Base-by-base conservation (phyloP, 2,797 vertebrate species). In the Smutsia temminckii region DNA sequence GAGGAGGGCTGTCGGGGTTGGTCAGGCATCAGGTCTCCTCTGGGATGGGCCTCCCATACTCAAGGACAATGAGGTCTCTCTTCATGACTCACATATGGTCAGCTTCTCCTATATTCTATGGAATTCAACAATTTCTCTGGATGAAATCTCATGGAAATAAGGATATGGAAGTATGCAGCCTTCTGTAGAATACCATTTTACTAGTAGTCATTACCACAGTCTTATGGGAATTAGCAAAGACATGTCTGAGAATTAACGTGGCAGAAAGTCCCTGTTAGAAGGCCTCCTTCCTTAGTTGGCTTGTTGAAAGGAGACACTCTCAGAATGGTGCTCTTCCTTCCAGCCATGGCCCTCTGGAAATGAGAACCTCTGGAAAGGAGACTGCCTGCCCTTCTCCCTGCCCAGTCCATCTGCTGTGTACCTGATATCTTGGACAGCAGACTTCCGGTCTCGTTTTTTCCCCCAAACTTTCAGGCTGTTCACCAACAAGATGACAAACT, bases 381-480 rank as follows among this genome's bases (percentile, higher is more conserved):
- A 27, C n/a, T 0, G 17, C 53, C 53, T 4, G 1, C 42, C 49
- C 75, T 32, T 46, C 32, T 72, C 8, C 42, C 69, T 16, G 29
- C 80, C 72, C 85, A 42, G 74, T 21, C 9, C 17, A 17, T 42
- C 17, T 27, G 20, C 16, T n/a, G 89, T 0, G 3, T 97, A 99
- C 99, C 99, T 99, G 94, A 99, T 99, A 91, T 99, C 99, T 98
- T 99, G 99, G 88, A 99, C 99, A 49, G 99, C 98, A 8, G 98
- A 99, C 29, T 99, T 99, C 96, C 99, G 99, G 97, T 99, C 99
- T 40, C 99, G 97, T 95, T 99, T 99, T 97, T 99, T 99, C 75
- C 99, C 99, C 99, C 99, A 99, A 2, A 99, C 98, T 21, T 99
- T 99, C 69, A 99, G 99, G 29, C 99, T 99, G 97, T 99, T 99